These are phyloP conservation scores for Atherix ibis DNA, from an alignment of 2,888 invertebrate species.

Conservation along the genomic window DNA sequence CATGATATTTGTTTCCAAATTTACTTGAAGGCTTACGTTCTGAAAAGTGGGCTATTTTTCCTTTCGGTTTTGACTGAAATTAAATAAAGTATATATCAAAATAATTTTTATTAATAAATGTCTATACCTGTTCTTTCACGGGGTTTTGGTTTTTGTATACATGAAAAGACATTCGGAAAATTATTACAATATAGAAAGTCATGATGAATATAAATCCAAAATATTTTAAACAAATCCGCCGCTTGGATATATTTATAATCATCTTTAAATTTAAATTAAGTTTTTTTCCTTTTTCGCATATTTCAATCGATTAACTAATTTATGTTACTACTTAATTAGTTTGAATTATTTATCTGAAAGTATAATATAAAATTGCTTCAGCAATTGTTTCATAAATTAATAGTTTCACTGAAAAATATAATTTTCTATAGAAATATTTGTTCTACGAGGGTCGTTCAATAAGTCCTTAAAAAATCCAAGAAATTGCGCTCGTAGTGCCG, in stretches of 20 bases:
- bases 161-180: constrained; percentile 28
- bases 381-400: too few species aligned
- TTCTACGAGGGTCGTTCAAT: too few species aligned
- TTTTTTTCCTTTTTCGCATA: constrained; percentile 3
- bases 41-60: background rate
- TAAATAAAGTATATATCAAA: background rate
- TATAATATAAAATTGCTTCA: too few species aligned
- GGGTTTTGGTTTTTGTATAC: constrained; percentile 28
- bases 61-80: background rate
- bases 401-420: too few species aligned
- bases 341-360: too few species aligned
- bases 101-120: background rate
- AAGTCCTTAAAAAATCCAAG: too few species aligned
- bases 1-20: constrained; percentile 3
- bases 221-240: constrained; percentile 11
- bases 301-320: too few species aligned
- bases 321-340: too few species aligned
- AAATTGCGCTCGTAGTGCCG: too few species aligned
- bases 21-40: background rate
- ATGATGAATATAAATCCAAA: constrained; percentile 22
- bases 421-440: too few species aligned
- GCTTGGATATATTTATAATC: background rate
- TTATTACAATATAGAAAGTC: constrained; percentile 26
- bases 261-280: constrained; percentile 4
- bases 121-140: too few species aligned